Evolutionary conservation across 2,797 vertebrate species (phyloP).

Genomic region (Coluber constrictor): DNA sequence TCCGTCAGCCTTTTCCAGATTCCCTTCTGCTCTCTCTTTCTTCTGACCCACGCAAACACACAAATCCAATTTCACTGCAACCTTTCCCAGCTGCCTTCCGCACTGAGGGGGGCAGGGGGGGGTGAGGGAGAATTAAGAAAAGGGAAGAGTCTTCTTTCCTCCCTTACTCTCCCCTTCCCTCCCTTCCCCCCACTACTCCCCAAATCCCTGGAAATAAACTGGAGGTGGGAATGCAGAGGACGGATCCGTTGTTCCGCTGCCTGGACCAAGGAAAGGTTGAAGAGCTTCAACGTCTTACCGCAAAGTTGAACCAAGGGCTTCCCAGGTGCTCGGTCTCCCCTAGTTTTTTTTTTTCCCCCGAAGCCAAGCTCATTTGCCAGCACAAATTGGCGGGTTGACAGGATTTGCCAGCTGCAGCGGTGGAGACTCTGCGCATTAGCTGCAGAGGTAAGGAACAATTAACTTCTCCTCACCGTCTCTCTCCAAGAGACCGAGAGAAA

Average conservation of each 20-base stretch:
- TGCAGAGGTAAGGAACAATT: slow-evolving; percentile 54
- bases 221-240: background rate
- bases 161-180: background rate
- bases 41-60: background rate
- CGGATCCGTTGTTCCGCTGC: background rate
- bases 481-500: background rate
- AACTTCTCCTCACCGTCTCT: slow-evolving; percentile 54
- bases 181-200: background rate
- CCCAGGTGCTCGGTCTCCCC: background rate
- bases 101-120: background rate
- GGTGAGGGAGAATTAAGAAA: background rate
- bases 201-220: background rate
- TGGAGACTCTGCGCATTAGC: slow-evolving; percentile 33
- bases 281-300: background rate
- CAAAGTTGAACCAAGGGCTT: slow-evolving; percentile 16
- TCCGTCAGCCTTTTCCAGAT: background rate
- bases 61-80: background rate
- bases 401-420: slow-evolving; percentile 55
- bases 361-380: background rate
- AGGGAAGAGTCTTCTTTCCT: background rate
- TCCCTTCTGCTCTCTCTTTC: background rate
- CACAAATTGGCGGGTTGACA: background rate
- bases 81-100: background rate
- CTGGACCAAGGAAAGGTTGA: background rate
- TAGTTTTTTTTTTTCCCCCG: background rate